Evolutionary conservation across 2,888 invertebrate genomes (phyloP).

Genomic region (Sturmia bella): DNA sequence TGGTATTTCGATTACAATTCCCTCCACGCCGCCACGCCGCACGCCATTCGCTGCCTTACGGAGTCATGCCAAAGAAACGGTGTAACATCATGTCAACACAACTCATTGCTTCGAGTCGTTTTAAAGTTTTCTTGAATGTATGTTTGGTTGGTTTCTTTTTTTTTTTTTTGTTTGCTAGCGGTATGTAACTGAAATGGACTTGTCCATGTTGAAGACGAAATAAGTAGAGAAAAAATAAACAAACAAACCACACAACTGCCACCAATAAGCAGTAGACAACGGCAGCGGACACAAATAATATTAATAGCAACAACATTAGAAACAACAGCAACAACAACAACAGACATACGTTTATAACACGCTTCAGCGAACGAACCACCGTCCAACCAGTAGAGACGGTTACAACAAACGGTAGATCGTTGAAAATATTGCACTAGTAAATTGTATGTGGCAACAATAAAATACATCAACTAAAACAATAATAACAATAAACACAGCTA

Average conservation of each 20-base stretch:
- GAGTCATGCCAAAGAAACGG: slow-evolving; percentile 56
- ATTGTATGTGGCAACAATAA: slow-evolving; percentile 67
- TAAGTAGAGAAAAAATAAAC: slow-evolving; percentile 50
- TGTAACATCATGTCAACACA: slow-evolving; percentile 70
- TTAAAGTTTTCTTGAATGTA: slow-evolving; percentile 41
- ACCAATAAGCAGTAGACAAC: slow-evolving; percentile 62
- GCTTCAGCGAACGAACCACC: slow-evolving; percentile 57
- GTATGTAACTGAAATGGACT: slow-evolving; percentile 61
- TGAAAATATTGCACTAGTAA: slow-evolving; percentile 68
- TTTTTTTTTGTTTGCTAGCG: slow-evolving; percentile 3
- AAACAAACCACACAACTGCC: slow-evolving; percentile 65
- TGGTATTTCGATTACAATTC: slow-evolving; percentile 61
- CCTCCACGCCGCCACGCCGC: slow-evolving; percentile 36
- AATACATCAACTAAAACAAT: slow-evolving; percentile 56
- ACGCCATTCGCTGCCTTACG: slow-evolving; percentile 33
- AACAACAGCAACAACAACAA: slow-evolving; percentile 39
- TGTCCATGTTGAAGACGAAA: slow-evolving; percentile 65
- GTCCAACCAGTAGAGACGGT: slow-evolving; percentile 40
- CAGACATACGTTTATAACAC: slow-evolving; percentile 63
- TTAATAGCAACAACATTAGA: slow-evolving; percentile 46
- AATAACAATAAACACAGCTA: slow-evolving; percentile 30
- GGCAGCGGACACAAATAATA: slow-evolving; percentile 65
- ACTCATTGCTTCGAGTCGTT: slow-evolving; percentile 45
- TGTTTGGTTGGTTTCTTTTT: slow-evolving; percentile 25
- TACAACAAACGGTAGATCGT: slow-evolving; percentile 60